phyloP scores from a whole-genome alignment of 2,888 invertebrate species.

The Cheilosia variabilis region DNA sequence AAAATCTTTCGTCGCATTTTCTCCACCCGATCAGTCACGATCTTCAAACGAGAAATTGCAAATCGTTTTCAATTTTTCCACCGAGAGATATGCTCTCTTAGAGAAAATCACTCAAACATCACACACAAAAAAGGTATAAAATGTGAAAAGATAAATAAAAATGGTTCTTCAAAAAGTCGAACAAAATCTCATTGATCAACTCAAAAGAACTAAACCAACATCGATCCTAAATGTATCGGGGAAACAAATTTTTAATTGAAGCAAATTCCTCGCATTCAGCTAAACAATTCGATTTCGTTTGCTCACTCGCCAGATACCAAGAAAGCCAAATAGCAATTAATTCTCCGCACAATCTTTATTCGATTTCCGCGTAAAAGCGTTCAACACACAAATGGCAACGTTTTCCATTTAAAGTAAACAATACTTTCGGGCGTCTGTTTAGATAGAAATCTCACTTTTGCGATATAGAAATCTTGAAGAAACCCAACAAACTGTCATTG shows the following conservation, averaged over 20 bases:
- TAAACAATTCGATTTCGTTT: slow-evolving; percentile 37
- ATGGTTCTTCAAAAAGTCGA: not conserved
- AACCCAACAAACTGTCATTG: slow-evolving; percentile 30
- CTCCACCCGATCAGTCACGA: slow-evolving; percentile 20
- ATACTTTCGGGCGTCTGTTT: not conserved
- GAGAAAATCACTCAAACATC: slow-evolving; percentile 17
- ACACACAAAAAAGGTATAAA: not conserved
- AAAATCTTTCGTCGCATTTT: slow-evolving; percentile 3
- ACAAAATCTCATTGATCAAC: not conserved
- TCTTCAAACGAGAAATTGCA: not conserved
- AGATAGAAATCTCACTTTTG: slow-evolving; percentile 20
- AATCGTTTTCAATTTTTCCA: not conserved
- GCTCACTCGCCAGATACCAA: not conserved
- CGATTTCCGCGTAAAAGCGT: slow-evolving; percentile 14
- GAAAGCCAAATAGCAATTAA: slow-evolving; percentile 1
- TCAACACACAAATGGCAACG: not conserved
- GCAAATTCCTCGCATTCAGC: not conserved
- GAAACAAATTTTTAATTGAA: slow-evolving; percentile 1
- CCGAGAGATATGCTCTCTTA: not conserved
- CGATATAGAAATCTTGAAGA: not conserved
- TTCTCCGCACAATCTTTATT: slow-evolving; percentile 22
- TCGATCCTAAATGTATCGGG: slow-evolving; percentile 9
- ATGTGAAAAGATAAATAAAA: not conserved
- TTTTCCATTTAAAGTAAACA: slow-evolving; percentile 33
- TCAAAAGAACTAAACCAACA: not conserved